A percentile compares a stretch with the other conserved stretches of the same genome.
Conservation (phyloP, 35 echinoderm and acorn worm species). For the Amphiura filiformis region DNA sequence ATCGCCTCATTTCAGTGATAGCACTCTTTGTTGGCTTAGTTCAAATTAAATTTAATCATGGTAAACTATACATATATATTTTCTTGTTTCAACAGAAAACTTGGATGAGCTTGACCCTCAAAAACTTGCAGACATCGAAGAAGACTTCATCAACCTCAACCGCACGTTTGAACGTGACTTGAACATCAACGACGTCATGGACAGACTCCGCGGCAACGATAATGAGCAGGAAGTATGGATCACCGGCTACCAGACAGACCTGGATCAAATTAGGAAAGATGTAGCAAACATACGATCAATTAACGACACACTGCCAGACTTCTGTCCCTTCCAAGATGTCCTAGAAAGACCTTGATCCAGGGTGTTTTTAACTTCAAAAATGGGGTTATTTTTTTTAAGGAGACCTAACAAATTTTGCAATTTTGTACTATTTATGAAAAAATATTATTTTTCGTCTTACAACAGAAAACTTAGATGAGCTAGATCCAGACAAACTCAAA, state of each 20-base stretch:
- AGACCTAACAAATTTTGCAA: not conserved
- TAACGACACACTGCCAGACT: slow-evolving; percentile 68
- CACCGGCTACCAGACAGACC: slow-evolving; percentile 33
- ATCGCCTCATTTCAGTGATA: too few species aligned
- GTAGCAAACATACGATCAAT: slow-evolving; percentile 56
- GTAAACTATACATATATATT: too few species aligned
- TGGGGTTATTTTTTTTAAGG: not conserved
- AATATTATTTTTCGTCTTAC: not conserved
- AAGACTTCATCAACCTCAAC: slow-evolving; percentile 67
- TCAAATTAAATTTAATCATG: too few species aligned
- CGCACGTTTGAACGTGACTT: slow-evolving; percentile 53
- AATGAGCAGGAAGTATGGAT: slow-evolving; percentile 51
- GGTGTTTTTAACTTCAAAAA: not conserved
- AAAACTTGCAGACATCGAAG: slow-evolving; percentile 34
- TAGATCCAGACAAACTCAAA: slow-evolving; percentile 35
- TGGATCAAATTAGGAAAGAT: slow-evolving; percentile 58
- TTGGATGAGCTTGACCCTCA: slow-evolving; percentile 38
- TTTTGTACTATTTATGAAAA: too few species aligned
- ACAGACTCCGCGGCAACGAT: slow-evolving; percentile 23
- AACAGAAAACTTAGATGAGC: slow-evolving; percentile 38
- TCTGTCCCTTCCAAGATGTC: slow-evolving; percentile 49
- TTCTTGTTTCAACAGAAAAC: slow-evolving; percentile 29
- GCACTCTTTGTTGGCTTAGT: too few species aligned
- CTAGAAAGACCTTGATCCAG: slow-evolving; percentile 36
- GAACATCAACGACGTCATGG: slow-evolving; percentile 55